Conservation (phyloP, 2,113 vertebrate genomes). For the Cinclus mexicanus region DNA sequence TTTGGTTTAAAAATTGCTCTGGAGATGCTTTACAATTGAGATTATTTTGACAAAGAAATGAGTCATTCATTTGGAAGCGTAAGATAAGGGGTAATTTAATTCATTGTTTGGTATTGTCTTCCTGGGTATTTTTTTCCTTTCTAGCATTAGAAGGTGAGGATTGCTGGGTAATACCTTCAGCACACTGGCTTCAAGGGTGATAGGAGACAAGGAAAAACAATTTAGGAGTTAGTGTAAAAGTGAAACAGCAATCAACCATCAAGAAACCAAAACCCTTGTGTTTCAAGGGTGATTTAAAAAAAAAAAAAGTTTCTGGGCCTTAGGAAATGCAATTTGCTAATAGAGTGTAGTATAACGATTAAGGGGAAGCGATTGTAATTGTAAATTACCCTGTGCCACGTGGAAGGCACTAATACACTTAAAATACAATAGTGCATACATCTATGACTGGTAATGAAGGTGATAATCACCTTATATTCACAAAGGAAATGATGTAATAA, state of each 20-base stretch:
- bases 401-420: constrained; percentile 61
- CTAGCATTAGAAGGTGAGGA: neutral
- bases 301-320: neutral
- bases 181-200: neutral
- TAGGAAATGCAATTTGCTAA: constrained; percentile 52
- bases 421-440: constrained; percentile 60
- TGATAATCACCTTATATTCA: constrained; percentile 67
- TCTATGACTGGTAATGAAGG: constrained; percentile 62
- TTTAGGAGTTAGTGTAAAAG: neutral
- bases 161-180: neutral
- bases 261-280: neutral
- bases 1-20: neutral
- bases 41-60: neutral
- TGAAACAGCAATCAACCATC: neutral
- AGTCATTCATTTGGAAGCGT: neutral
- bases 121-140: neutral
- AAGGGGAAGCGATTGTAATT: constrained; percentile 48
- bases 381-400: constrained; percentile 44
- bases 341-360: constrained; percentile 26
- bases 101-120: neutral
- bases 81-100: neutral
- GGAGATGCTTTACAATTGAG: neutral
- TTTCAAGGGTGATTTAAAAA: neutral
- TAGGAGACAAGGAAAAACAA: neutral
- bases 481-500: constrained; percentile 66